A percentile compares a stretch with the other conserved stretches of the same genome.
These are phyloP conservation scores for Caenorhabditis sp. DNA, from an alignment of 2,888 invertebrate genomes.

Conservation along the genomic window DNA sequence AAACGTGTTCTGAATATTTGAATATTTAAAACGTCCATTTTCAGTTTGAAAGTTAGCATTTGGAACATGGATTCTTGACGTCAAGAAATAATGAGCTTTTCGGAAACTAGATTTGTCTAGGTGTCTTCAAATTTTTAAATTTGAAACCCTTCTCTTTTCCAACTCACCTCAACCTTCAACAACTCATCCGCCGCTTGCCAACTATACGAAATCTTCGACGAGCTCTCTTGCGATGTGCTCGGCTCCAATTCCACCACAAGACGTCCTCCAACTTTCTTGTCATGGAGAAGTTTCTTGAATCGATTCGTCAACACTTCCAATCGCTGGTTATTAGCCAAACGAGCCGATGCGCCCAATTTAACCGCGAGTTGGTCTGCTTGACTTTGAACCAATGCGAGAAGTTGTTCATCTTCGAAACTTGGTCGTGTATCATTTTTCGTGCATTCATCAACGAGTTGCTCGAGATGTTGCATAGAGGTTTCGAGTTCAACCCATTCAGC, in stretches of 20 bases:
- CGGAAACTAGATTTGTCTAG: too few relatives aligned
- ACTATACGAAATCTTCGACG: constrained; percentile 32
- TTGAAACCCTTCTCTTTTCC: too few relatives aligned
- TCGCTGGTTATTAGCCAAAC: constrained; percentile 53
- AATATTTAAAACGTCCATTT: too few relatives aligned
- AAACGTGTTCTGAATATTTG: too few relatives aligned
- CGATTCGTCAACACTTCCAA: constrained; percentile 50
- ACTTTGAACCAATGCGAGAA: constrained; percentile 34
- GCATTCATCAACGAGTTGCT: constrained; percentile 43
- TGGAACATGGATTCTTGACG: too few relatives aligned
- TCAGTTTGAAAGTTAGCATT: too few relatives aligned
- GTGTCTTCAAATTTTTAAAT: too few relatives aligned
- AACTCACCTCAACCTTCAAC: constrained; percentile 48
- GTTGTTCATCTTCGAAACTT: constrained; percentile 31
- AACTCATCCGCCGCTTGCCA: constrained; percentile 47
- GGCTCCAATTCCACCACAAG: constrained; percentile 58
- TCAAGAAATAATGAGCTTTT: too few relatives aligned
- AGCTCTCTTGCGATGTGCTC: constrained; percentile 42
- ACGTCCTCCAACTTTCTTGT: constrained; percentile 47
- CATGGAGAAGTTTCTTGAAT: constrained; percentile 31
- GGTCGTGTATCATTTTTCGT: constrained; percentile 9
- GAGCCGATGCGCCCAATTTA: constrained; percentile 51
- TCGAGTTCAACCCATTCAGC: constrained; percentile 55
- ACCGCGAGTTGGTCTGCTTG: constrained; percentile 53
- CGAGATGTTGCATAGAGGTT: constrained; percentile 39